Conservation (phyloP, 2,888 invertebrate genomes). For the Heliconius erato region DNA sequence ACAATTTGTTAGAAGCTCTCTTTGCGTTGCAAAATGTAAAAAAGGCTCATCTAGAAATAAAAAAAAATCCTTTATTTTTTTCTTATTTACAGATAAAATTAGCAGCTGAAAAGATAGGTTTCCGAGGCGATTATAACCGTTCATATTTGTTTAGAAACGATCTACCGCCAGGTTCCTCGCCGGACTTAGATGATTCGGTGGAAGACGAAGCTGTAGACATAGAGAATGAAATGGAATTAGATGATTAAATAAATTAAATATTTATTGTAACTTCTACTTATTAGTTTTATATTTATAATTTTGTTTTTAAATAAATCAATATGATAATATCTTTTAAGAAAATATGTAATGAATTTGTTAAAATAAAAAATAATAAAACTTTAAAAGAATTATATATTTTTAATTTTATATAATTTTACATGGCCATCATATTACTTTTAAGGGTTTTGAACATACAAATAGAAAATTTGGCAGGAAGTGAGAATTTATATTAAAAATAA, state of each 20-base stretch:
- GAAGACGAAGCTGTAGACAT: conserved; percentile 59
- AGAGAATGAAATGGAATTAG: conserved; percentile 42
- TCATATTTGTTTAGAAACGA: conserved; percentile 54
- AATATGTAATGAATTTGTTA: not conserved
- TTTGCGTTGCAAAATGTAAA: too few species aligned
- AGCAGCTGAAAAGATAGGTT: conserved; percentile 61
- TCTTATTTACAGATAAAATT: conserved; percentile 57
- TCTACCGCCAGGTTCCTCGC: not conserved
- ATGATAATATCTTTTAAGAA: not conserved
- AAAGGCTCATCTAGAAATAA: too few species aligned
- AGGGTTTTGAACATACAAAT: too few species aligned
- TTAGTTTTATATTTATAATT: too few species aligned
- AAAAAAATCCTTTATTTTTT: too few species aligned
- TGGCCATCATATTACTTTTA: too few species aligned
- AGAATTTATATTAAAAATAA: too few species aligned
- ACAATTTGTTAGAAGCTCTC: too few species aligned
- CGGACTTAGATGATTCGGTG: conserved; percentile 57
- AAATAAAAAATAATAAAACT: not conserved
- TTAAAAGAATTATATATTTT: not conserved
- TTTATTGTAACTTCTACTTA: not conserved
- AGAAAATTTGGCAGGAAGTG: too few species aligned
- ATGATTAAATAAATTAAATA: conserved; percentile 16
- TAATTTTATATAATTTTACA: not conserved
- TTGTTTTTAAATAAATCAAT: too few species aligned
- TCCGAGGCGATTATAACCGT: conserved; percentile 60